Evolutionary conservation across 2,888 invertebrate genomes (phyloP), one percentile per base, ranked within the genome.

Genomic region (Orgyia antiqua): DNA sequence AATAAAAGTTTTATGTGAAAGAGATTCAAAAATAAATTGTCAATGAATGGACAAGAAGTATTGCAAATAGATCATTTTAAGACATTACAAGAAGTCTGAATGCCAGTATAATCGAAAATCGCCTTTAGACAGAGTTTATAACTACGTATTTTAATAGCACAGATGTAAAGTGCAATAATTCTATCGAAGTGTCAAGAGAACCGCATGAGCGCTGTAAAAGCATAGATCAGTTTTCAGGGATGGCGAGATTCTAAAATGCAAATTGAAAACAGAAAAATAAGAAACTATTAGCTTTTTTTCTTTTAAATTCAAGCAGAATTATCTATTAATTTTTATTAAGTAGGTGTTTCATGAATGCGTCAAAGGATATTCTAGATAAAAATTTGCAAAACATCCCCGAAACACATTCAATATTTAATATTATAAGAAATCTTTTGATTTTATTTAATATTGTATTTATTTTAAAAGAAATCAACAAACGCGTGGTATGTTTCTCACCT

Each of bases 401-500:
- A 41, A 59, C 64, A 45, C 74, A 70, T 70, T 60, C 67, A n/a
- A n/a, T 53, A 36, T 40, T 42, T 65, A 59, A 5, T 10, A 18
- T 18, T 18, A 45, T 51, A 45, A 39, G 36, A 51, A 58, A 62
- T 67, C 68, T 58, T 54, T 53, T 56, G 50, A 40, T 58, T 54
- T 47, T 48, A 37, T 42, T 47, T 42, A 44, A 52, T 46, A 45
- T 45, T 13, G 46, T 61, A 47, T 29, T 45, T 56, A 51, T 43
- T 44, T 49, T 42, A 42, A 35, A 51, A 51, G 34, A 36, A 48
- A 33, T 31, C 6, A 55, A 47, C 47, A 55, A 59, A 63, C 76
- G 68, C 72, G 69, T 51, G 27, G 45, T 42, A 52, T 39, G 54
- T 61, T 72, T 74, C 87, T 87, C 87, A 97, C 98, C 99, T 94